phyloP scores from a whole-genome alignment of 2,797 vertebrate species.

The Macropus fuliginosus region DNA sequence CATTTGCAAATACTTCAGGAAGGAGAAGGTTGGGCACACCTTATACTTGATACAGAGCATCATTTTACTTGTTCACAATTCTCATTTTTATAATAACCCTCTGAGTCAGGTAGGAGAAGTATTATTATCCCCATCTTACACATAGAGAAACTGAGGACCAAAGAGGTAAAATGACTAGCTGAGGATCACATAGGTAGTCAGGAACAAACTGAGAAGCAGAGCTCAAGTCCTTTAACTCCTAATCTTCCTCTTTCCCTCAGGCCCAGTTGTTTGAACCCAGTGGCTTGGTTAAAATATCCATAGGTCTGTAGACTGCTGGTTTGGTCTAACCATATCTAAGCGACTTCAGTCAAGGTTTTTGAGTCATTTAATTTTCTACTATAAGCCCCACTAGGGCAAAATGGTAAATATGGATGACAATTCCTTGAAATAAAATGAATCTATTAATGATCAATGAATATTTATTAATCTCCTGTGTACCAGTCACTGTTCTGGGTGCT shows the following conservation, averaged over 20 bases:
- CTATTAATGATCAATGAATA: background rate
- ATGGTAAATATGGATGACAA: background rate
- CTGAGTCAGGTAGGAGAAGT: background rate
- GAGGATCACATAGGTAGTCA: background rate
- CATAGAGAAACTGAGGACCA: conserved; percentile 39
- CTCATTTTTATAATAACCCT: background rate
- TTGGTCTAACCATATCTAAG: conserved; percentile 42
- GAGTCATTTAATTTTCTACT: conserved; percentile 23
- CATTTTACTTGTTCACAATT: conserved; percentile 28
- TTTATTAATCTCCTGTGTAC: background rate
- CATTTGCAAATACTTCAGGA: too few relatives aligned
- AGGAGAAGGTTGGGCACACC: background rate
- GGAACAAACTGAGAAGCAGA: conserved; percentile 31
- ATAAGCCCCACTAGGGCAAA: conserved; percentile 7
- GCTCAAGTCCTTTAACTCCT: conserved; percentile 2
- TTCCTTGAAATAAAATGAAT: background rate
- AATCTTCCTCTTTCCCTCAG: conserved; percentile 17
- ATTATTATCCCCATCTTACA: conserved; percentile 24
- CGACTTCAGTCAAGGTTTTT: conserved; percentile 5
- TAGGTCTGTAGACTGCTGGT: conserved; percentile 15
- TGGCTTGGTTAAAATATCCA: conserved; percentile 31
- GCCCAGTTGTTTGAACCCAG: conserved; percentile 18
- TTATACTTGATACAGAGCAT: background rate
- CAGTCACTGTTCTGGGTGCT: background rate
- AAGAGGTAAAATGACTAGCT: background rate